A percentile compares a stretch with the other conserved stretches of the same genome.
Evolutionary conservation across 2,113 vertebrate genomes (phyloP).

Genomic region (Sisor rabdophorus): DNA sequence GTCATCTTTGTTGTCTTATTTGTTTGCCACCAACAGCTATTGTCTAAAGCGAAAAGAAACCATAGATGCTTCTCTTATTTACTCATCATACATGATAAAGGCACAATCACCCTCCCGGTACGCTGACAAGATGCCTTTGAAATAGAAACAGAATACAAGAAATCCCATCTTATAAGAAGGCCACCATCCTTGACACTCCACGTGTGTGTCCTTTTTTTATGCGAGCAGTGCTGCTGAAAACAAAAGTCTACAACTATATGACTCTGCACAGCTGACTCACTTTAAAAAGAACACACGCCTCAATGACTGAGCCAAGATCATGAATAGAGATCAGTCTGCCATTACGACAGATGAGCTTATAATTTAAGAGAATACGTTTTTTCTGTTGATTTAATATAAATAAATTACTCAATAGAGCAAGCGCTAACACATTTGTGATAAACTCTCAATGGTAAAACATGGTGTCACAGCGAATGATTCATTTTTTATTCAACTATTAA

Average conservation of each 20-base stretch:
- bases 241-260: conserved; percentile 59
- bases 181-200: conserved; percentile 53
- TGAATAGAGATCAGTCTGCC: conserved; percentile 54
- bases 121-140: conserved; percentile 67
- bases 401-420: too few relatives aligned
- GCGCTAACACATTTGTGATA: too few relatives aligned
- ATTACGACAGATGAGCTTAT: not conserved
- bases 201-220: conserved; percentile 56
- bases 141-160: conserved; percentile 65
- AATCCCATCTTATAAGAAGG: conserved; percentile 60
- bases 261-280: conserved; percentile 58
- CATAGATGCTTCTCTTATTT: conserved; percentile 28
- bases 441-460: not conserved
- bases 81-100: conserved; percentile 58
- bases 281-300: conserved; percentile 56
- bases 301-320: conserved; percentile 62
- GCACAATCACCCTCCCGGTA: conserved; percentile 57
- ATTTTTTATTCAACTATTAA: not conserved
- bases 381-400: not conserved
- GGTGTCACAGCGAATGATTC: conserved; percentile 4
- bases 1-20: conserved; percentile 25
- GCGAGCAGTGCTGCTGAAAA: conserved; percentile 57
- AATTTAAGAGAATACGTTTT: too few relatives aligned
- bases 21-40: conserved; percentile 15
- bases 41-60: conserved; percentile 31